Evolutionary conservation across 2,888 invertebrate species (phyloP), one percentile per base, ranked within the genome.

Genomic region (Metacarcinus magister): DNA sequence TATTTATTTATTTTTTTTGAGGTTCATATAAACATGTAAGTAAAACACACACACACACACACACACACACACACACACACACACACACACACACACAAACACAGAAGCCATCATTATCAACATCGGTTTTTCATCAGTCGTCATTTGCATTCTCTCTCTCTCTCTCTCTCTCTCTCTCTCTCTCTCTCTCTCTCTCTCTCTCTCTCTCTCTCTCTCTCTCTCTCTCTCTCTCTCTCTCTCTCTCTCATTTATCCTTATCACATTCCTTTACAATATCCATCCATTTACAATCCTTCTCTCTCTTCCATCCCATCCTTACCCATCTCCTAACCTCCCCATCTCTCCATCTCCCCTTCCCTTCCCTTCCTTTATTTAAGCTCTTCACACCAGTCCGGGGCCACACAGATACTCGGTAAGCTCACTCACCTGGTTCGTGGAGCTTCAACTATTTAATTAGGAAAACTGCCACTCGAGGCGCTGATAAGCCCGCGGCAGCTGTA

Each of bases 401-500:
- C n/a, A 91, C 46, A 46, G 46, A n/a, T 48, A 92, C 92, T 28
- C 23, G 46, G 19, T 2, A 23, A 92, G 48, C 92, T 92, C 43
- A 92, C 28, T 48, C 28, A 82, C 82, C 44, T 92, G 46, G n/a
- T 39, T 39, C 48, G 92, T 48, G 48, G n/a, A 92, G 92, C 46
- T 46, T 92, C 92, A 44, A 44, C 44, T 46, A 44, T 48, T 48
- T 39, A 44, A 44, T 28, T 48, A 92, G 28, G 10, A 46, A 48
- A 43, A 28, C 92, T 48, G 48, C 92, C 92, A 92, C 48, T 92
- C 92, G 7, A 43, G 54, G 32, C 32, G 32, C 32, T 82, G 92
- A 92, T 92, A 93, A 93, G 93, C 39, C 39, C 23, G 28, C 92
- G n/a, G 7, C 92, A 46, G 92, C 48, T 54, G 93, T 60, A 60